Conservation (phyloP, 2,888 invertebrate species). For the Zaprionus lineosus region DNA sequence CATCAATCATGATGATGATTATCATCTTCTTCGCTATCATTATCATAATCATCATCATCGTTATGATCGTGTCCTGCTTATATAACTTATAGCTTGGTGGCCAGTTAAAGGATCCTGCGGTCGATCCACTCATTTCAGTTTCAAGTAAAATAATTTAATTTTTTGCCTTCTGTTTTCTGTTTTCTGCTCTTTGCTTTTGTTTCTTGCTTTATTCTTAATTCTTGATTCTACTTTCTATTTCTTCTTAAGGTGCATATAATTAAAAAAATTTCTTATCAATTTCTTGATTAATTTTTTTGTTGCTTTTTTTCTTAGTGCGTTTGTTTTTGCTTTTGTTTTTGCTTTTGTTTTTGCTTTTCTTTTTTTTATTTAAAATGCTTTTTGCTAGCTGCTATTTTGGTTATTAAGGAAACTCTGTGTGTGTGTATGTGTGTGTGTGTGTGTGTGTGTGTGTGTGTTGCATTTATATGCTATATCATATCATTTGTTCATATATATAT, state of each 20-base stretch:
- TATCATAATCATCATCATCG: too few relatives aligned
- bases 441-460: constrained; percentile 41
- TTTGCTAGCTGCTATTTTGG: constrained; percentile 53
- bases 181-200: constrained; percentile 12
- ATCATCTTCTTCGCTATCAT: too few relatives aligned
- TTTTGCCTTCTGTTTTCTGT: too few relatives aligned
- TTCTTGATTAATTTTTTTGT: too few relatives aligned
- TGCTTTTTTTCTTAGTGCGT: neutral
- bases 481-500: constrained; percentile 36
- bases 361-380: constrained; percentile 26
- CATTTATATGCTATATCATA: constrained; percentile 33
- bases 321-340: constrained; percentile 8
- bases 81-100: constrained; percentile 57
- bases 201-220: too few relatives aligned
- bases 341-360: neutral
- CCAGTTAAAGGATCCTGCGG: constrained; percentile 24
- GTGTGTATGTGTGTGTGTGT: constrained; percentile 24
- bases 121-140: too few relatives aligned
- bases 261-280: too few relatives aligned
- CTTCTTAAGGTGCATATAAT: constrained; percentile 20
- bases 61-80: too few relatives aligned
- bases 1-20: too few relatives aligned
- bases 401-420: constrained; percentile 70
- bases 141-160: too few relatives aligned
- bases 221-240: constrained; percentile 16